Evolutionary conservation across 2,888 invertebrate genomes (phyloP), one percentile per base, ranked within the genome.

Genomic region (Chrysolina oricalcia): DNA sequence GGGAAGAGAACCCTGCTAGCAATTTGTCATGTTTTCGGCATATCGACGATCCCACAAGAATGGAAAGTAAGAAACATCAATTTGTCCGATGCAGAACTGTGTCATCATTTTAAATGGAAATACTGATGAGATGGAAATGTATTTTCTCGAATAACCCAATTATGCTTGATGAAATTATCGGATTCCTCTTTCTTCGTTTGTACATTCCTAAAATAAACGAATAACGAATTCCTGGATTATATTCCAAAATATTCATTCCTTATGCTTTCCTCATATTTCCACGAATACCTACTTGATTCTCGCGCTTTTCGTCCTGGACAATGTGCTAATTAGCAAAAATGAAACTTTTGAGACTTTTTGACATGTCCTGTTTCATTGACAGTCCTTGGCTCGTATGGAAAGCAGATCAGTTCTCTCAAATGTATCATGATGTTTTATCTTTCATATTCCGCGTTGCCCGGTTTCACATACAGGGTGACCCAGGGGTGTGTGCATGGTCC

Each of bases 121-220:
- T 27, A 59, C 27, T 27, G 59, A 35, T 59, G 59, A 59, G n/a
- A 35, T 59, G 59, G 27, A 59, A 59, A 59, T 59, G 35, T 35
- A 35, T 59, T 59, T 59, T 35, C 59, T 15, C 59, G 59, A 59
- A 59, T 59, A 59, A 59, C 27, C n/a, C 27, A 59, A 59, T 59
- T 59, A 59, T 27, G 13, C 59, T 59, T 27, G n/a, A 59, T 59
- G 35, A 35, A 59, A 59, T 59, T 59, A 27, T 59, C 10, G 59
- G 59, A 59, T 59, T 15, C 50, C 50, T 50, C 15, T 27, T 23
- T 35, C 59, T 27, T 23, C 59, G 27, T 59, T 59, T 59, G 35
- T 59, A 27, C 59, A 59, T 35, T 46, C 27, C 15, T 35, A 59
- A 59, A 59, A 27, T 27, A 15, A 53, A 19, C 21, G 53, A 53